A percentile compares a stretch with the other conserved stretches of the same genome.
These are phyloP conservation scores for Metaphire vulgaris DNA, from an alignment of 1,140 invertebrate genomes.

Conservation along the genomic window DNA sequence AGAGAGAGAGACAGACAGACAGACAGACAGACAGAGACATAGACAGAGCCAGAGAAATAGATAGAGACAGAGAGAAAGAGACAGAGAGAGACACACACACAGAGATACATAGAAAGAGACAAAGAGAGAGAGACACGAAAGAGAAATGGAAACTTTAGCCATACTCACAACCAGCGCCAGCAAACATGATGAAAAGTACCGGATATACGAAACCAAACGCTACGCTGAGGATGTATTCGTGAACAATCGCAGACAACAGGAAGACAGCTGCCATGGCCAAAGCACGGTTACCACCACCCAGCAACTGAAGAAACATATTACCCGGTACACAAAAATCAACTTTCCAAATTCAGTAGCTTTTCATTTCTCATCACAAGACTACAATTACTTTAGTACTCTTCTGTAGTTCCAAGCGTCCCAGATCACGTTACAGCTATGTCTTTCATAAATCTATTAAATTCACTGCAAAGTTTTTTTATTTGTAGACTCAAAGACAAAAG, in stretches of 20 bases:
- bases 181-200: slow-evolving; percentile 63
- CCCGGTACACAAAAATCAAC: no score
- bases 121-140: no score
- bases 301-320: slow-evolving; percentile 29
- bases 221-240: slow-evolving; percentile 75
- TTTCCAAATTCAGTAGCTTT: no score
- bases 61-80: not conserved
- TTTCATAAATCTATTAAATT: no score
- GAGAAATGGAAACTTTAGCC: no score
- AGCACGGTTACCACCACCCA: slow-evolving; percentile 32
- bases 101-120: not conserved
- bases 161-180: slow-evolving; percentile 52
- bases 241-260: slow-evolving; percentile 64
- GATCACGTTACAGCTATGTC: no score
- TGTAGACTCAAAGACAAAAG: no score
- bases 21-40: not conserved
- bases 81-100: not conserved
- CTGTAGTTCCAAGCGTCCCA: no score
- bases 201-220: slow-evolving; percentile 79
- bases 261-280: slow-evolving; percentile 57
- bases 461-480: no score
- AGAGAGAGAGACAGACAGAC: no score
- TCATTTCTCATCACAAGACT: no score
- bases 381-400: no score
- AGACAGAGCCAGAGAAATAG: not conserved